Evolutionary conservation across 2,113 vertebrate genomes (phyloP), one percentile per base, ranked within the genome.

Genomic region (Macrotus californicus): DNA sequence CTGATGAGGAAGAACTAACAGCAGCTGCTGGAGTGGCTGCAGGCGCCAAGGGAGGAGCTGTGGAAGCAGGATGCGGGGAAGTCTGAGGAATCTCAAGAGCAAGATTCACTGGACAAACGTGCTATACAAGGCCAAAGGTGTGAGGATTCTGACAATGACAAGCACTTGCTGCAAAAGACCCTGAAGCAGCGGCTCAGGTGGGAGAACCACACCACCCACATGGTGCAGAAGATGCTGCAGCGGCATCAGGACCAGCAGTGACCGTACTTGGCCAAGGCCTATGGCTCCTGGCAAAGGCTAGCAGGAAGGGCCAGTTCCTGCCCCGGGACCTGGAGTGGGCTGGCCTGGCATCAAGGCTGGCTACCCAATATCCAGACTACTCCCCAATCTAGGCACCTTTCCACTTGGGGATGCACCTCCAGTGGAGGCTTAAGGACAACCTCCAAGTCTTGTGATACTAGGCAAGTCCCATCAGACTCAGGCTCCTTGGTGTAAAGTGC

Each of bases 1-100:
- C 98, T 99, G 92, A 99, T 98, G 0, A 99, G 99, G 29, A 99
- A 94, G 91, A 99, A 99, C 98, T 99, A 99, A 97, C 99, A 99
- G 96, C 99, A 99, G 98, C 99, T 99, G 95, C 98, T 99, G 82
- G 98, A 94, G 79, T 98, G 99, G 3, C 97, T 99, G 89, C 99
- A 99, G 92, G 97, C 96, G 0, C 98, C 52, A 52, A 95, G 99
- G 96, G 99, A 99, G 75, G 96, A 99, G 73, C 98, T 99, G 79
- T 98, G 98, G 86, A 98, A 98, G 67, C 99, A 96, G 79, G 99
- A 99, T 0, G 98, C 98, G 76, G 97, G 94, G 69, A 99, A 99
- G 95, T 99, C 99, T 24, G 88, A 46, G 2, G 98, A 99, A 84
- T n/a, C 89, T 99, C 54, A 99, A 99, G 97, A 94, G 98, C 67